phyloP scores from a whole-genome alignment of 2,888 invertebrate genomes.

The Ryuthela nishihirai region DNA sequence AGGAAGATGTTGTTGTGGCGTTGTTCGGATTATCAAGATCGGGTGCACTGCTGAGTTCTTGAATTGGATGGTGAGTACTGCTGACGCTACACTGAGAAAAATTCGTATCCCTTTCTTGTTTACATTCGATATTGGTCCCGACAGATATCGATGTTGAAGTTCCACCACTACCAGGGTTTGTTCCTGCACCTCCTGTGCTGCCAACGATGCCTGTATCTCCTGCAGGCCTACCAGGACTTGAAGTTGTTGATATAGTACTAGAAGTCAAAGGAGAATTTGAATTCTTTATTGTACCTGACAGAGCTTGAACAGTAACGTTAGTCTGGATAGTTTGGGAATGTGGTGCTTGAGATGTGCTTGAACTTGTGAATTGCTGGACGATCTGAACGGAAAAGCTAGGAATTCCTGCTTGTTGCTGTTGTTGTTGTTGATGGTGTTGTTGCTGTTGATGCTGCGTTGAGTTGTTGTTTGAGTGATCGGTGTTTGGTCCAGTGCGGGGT shows the following conservation, averaged over 20 bases:
- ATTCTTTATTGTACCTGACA: slow-evolving; percentile 46
- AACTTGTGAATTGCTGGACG: slow-evolving; percentile 77
- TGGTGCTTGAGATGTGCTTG: slow-evolving; percentile 51
- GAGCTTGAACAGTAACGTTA: slow-evolving; percentile 83
- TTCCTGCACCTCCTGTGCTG: background rate
- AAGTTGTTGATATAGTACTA: slow-evolving; percentile 7
- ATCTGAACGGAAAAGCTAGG: slow-evolving; percentile 77
- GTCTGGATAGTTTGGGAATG: slow-evolving; percentile 84
- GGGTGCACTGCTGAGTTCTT: slow-evolving; percentile 8
- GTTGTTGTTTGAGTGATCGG: slow-evolving; percentile 2
- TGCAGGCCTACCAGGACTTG: slow-evolving; percentile 13
- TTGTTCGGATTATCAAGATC: slow-evolving; percentile 55
- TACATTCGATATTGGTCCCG: slow-evolving; percentile 64
- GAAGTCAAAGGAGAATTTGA: slow-evolving; percentile 23
- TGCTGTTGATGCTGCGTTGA: background rate
- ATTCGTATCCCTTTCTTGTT: slow-evolving; percentile 51
- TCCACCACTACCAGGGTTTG: slow-evolving; percentile 1
- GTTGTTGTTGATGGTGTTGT: slow-evolving; percentile 4
- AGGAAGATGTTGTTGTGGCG: slow-evolving; percentile 59
- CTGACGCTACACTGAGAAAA: slow-evolving; percentile 57
- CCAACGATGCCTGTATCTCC: background rate
- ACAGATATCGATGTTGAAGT: slow-evolving; percentile 12
- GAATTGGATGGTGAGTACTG: slow-evolving; percentile 57
- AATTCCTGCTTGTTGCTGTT: slow-evolving; percentile 5
- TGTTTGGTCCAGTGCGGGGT: slow-evolving; percentile 3